Base-by-base conservation (phyloP, 2,888 invertebrate genomes). In the Hyppa rectilinea region DNA sequence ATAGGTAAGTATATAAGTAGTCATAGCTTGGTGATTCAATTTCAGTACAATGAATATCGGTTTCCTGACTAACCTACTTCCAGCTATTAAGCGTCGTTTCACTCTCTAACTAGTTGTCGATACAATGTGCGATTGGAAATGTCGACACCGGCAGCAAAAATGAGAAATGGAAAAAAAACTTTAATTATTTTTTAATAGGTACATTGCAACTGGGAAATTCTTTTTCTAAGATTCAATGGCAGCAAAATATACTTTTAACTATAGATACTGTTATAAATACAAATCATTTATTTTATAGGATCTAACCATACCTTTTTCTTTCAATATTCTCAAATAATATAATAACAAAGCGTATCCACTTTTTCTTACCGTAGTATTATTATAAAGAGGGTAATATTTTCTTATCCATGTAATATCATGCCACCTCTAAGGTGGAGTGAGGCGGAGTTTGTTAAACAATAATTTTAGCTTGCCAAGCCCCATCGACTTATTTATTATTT, bases 21-120 rank as follows among this genome's bases (percentile, higher is more conserved):
- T 65, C 71, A 71, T 62, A 76, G 65, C 61, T 60, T 72, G 66
- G 45, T 50, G 34, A 72, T 66, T 78, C 72, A 72, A 78, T 77
- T 70, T 70, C 63, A 78, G 66, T 56, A 77, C 78, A 78, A 66
- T 77, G 78, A 72, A 78, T 77, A 77, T 67, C 50, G 78, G 72
- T 61, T 72, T 72, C 55, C 66, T 72, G 43, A 63, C 63, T 70
- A 78, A 67, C 59, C 77, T 72, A 77, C 66, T 78, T 66, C 53
- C 61, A 77, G 71, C 40, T 71, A 66, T 71, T 62, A 77, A 45
- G 78, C 65, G 66, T 53, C 36, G 60, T 52, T 61, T 17, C 50
- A 61, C 40, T 76, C 65, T 77, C 65, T 61, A 52, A 58, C 69
- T 40, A 40, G 50, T 40, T 40, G 20, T 26, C 23, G 17, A 60